Base-by-base conservation (phyloP, 2,888 invertebrate species). In the Endomychus coccineus region DNA sequence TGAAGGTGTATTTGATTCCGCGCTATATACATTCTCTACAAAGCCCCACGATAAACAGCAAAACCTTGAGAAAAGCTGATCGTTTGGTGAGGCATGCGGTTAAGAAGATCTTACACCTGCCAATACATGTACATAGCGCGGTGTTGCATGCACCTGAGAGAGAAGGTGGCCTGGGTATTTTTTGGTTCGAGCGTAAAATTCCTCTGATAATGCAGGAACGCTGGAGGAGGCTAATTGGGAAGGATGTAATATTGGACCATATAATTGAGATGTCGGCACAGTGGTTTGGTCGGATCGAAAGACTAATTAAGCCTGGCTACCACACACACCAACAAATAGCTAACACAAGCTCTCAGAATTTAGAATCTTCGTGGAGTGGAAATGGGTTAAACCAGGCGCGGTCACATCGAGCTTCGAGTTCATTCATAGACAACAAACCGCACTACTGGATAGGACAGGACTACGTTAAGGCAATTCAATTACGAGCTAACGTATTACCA, bases 131-230 rank as follows among this genome's bases (percentile, higher is more conserved):
- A 1, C 12, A 12, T 16, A 10, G 28, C n/a, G 14, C 28, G 4
- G 3, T 10, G 1, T 10, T 35, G 3, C 28, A 35, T 10, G 28
- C 35, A 2, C 27, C 27, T n/a, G n/a, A 19, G n/a, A 19, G 4
- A 12, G 2, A 15, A 10, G 9, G 35, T 21, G 10, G 34, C 4
- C 9, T 19, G n/a, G 33, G 25, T 3, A 10, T 33, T 14, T 30
- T 19, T 12, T 11, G 21, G 9, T 21, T 31, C n/a, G 4, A 7
- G 12, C 12, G 21, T 12, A 36, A 23, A 14, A 36, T 36, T 16
- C 31, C 31, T 7, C 13, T 24, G 11, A 36, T 36, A 17, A 30
- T 36, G 9, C 1, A 2, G 2, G 29, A 15, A 17, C 16, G 29
- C 10, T n/a, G 15, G 1, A n/a, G 7, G 4, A 30, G 12, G 5